Percentiles rank a stretch among this genome's conserved stretches.
These are phyloP conservation scores for Pampusana beccarii DNA, from an alignment of 2,113 vertebrate species.

Conservation along the genomic window DNA sequence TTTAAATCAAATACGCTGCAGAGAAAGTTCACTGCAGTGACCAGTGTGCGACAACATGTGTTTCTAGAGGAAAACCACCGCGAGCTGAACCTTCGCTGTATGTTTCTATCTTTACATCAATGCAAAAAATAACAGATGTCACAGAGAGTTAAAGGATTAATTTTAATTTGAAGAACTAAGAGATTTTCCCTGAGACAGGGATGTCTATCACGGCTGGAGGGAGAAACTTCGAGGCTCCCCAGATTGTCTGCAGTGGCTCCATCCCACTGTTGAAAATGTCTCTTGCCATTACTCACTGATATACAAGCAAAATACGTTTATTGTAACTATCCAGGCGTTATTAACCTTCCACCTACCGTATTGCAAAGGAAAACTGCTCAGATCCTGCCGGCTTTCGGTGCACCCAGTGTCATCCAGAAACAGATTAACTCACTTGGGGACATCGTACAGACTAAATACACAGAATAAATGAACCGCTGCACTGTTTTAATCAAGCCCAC, in stretches of 20 bases:
- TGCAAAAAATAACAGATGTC: background rate
- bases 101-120: background rate
- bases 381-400: background rate
- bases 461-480: background rate
- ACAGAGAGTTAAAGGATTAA: background rate
- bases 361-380: background rate
- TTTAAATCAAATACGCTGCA: background rate
- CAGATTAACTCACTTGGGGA: background rate
- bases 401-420: background rate
- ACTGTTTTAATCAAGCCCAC: background rate
- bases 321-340: background rate
- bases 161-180: background rate
- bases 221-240: background rate
- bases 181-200: background rate
- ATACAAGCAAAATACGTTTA: background rate
- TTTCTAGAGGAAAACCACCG: background rate
- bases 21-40: background rate
- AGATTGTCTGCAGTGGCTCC: background rate
- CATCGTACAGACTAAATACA: background rate
- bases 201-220: background rate
- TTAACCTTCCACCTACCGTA: background rate
- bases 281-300: background rate
- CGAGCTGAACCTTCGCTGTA: background rate
- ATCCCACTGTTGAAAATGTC: fast-evolving
- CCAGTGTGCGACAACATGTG: background rate